These are phyloP conservation scores for Drosophila ficusphila DNA, from an alignment of 1,140 invertebrate genomes.

Conservation along the genomic window DNA sequence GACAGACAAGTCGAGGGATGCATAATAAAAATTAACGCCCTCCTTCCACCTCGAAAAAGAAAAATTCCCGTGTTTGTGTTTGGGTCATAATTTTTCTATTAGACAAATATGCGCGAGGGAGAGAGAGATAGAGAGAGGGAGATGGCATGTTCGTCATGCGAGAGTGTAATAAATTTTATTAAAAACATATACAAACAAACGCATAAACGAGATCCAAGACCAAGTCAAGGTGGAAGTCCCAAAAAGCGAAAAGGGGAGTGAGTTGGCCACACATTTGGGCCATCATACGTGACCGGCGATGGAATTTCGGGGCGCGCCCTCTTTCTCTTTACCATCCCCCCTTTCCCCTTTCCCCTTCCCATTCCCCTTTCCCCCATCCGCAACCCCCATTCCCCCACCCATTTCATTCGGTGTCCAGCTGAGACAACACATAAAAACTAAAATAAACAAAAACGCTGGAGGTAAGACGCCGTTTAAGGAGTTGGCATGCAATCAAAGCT, in stretches of 20 bases:
- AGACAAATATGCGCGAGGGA: constrained; percentile 56
- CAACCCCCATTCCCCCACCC: not conserved
- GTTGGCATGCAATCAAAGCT: constrained; percentile 24
- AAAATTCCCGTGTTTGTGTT: constrained; percentile 2
- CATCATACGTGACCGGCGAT: constrained; percentile 72
- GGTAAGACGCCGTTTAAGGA: constrained; percentile 26
- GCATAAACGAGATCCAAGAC: constrained; percentile 38
- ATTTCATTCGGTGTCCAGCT: constrained; percentile 55
- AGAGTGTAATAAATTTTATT: constrained; percentile 79
- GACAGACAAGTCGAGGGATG: constrained; percentile 24
- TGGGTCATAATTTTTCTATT: constrained; percentile 73
- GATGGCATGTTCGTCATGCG: constrained; percentile 53
- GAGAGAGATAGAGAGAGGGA: not conserved
- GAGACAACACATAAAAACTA: constrained; percentile 65
- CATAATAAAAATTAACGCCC: constrained; percentile 58
- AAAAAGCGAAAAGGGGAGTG: not conserved
- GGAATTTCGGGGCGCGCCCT: constrained; percentile 34
- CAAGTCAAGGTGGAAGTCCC: constrained; percentile 26
- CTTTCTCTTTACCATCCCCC: not conserved
- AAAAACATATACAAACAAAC: constrained; percentile 62
- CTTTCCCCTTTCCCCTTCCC: no score
- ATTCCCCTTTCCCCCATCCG: not conserved
- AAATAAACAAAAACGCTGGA: constrained; percentile 52
- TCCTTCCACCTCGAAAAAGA: not conserved
- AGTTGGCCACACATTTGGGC: constrained; percentile 58